Conservation (phyloP, 2,797 vertebrate species). For the Fratercula arctica region DNA sequence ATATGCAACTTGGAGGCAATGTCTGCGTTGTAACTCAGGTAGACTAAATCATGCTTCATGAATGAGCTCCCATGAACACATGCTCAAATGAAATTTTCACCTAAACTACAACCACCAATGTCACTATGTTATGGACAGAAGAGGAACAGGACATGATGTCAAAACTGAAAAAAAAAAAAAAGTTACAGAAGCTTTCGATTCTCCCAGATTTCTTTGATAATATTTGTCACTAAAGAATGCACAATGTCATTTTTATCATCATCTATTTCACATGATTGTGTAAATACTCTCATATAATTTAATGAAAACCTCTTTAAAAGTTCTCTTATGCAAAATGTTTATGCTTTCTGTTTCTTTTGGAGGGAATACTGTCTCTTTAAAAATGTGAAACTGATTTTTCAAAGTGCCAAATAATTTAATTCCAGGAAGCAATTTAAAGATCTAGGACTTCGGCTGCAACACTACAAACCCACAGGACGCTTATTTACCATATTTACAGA, state of each 20-base stretch:
- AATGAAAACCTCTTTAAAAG: neutral
- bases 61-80: neutral
- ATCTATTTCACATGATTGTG: neutral
- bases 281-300: neutral
- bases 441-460: neutral
- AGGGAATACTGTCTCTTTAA: neutral
- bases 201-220: neutral
- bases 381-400: neutral
- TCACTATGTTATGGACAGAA: neutral
- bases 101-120: neutral
- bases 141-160: neutral
- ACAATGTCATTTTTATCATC: neutral
- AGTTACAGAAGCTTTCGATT: neutral
- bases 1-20: neutral
- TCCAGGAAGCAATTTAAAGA: neutral
- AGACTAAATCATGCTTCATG: neutral
- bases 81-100: neutral
- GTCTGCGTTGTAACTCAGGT: neutral
- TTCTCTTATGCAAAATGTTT: neutral
- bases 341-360: neutral
- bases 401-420: neutral
- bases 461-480: neutral
- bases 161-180: neutral
- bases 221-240: neutral
- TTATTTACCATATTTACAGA: neutral